These are phyloP conservation scores for Hipparchia semele DNA, from an alignment of 2,888 invertebrate species.

Conservation along the genomic window DNA sequence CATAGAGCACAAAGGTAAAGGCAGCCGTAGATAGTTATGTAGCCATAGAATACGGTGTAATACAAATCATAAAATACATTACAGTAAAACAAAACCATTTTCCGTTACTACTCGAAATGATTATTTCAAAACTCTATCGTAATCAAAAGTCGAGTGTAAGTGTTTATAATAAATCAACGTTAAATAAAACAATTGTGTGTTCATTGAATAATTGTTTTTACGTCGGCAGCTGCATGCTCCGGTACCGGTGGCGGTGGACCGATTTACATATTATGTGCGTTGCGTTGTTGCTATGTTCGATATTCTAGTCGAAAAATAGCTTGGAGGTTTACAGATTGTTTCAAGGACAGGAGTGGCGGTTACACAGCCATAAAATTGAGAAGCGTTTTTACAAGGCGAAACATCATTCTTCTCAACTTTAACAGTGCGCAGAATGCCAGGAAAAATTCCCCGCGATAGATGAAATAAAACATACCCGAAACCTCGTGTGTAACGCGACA, in stretches of 20 bases:
- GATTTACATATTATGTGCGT: conserved; percentile 6
- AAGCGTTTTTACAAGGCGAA: too few relatives aligned
- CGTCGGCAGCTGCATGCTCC: conserved; percentile 31
- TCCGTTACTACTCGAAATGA: background rate
- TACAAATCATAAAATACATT: background rate
- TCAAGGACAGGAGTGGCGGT: background rate
- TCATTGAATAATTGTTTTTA: conserved; percentile 30
- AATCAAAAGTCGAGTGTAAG: conserved; percentile 17
- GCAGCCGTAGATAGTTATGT: background rate
- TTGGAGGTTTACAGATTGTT: background rate
- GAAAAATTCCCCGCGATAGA: too few relatives aligned
- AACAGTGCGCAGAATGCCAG: too few relatives aligned
- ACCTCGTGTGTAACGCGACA: too few relatives aligned
- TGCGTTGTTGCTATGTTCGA: conserved; percentile 10
- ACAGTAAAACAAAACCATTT: conserved; percentile 8
- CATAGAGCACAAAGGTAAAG: too few relatives aligned
- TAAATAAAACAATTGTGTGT: conserved; percentile 26
- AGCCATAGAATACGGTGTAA: background rate
- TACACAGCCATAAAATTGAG: too few relatives aligned
- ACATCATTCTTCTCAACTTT: too few relatives aligned
- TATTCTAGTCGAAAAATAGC: background rate
- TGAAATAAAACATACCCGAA: too few relatives aligned
- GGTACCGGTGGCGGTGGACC: background rate
- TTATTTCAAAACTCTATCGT: conserved; percentile 13
- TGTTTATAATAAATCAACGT: conserved; percentile 26